Base-by-base conservation (phyloP, 2,113 vertebrate genomes). In the Pholis gunnellus region DNA sequence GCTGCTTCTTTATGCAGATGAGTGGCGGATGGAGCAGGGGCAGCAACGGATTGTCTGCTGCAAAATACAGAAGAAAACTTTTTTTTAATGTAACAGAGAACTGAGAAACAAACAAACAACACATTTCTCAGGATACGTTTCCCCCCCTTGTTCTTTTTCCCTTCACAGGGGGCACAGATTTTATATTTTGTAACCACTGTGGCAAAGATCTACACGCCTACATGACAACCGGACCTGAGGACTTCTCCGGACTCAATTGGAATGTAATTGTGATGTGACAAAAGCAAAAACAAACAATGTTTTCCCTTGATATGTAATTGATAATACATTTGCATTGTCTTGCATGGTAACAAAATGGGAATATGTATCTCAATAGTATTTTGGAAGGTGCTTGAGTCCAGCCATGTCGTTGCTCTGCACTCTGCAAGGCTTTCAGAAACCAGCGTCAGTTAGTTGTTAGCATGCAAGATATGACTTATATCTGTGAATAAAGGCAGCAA, bases 1-100 rank as follows among this genome's bases (percentile, higher is more conserved):
- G 87, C 69, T 56, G 14, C 6, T 72, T 83, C 76, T 82, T 59
- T 81, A 86, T 89, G 87, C 83, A 88, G 89, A 91, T 84, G 90
- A 84, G 69, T 40, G 31, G 42, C 40, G 42, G 72, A 66, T 66
- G 54, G 36, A 75, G 70, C 63, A 5, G 1, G 40, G 77, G 50
- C 44, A 44, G 27, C 65, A 18, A 56, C 57, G 57, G 57, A 66
- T 40, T 61, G 60, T 78, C 63, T 71, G 50, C 72, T 75, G 67
- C 73, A 29, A 48, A 11, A 36, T 27, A 64, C 2, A 66, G 18
- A 1, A 10, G 38, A 42, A 73, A 75, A 15, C 27, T 71, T 65
- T 40, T 52, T 14, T 50, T 0, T 38, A 63, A 70, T 52, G 38
- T 17, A 50, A 64, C 4, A 44, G 8, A 31, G 8, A 75, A 61